Evolutionary conservation across 2,888 invertebrate genomes (phyloP), one percentile per base, ranked within the genome.

Genomic region (Tipula confusa): DNA sequence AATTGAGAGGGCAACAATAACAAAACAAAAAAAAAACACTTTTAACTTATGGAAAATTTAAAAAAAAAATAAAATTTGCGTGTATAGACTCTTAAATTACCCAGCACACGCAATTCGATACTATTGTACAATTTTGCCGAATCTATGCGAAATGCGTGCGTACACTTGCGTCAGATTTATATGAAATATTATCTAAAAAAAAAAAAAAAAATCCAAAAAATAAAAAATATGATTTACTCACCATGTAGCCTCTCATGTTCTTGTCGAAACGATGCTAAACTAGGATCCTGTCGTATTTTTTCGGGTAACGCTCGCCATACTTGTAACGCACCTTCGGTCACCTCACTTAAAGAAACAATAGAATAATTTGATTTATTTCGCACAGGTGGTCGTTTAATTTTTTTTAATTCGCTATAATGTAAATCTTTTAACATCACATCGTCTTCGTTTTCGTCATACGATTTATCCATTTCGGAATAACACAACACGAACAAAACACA

Each of bases 281-380:
- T 91, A 0, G 94, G 93, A 87, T 94, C 94, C 86, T 91, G 90
- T 86, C 93, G 93, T 87, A 94, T 93, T 85, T 91, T 91, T 86
- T 93, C 93, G 0, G 94, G 94, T 29, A 94, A 88, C 83, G 92
- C 92, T 85, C 92, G 89, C 94, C 94, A 94, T 83, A 93, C 91
- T 86, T 92, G 92, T 86, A 93, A 87, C 84, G 92, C 92, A 85
- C 92, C 93, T 83, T 92, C 92, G 18, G 93, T 93, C 85, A 93
- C 90, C 87, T 93, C 93, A 88, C 91, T 91, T 88, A 88, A 89
- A 84, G 91, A 90, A 84, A 84, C 83, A 84, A 84, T 79, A 31
- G 85, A 85, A 84, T 84, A 85, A 82, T 82, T 84, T 29, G 85
- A 85, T 82, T 38, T 48, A 84, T 83, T 83, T 29, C 83, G 83